phyloP scores from a whole-genome alignment of 2,113 vertebrate species.

The Phodopus roborovskii region DNA sequence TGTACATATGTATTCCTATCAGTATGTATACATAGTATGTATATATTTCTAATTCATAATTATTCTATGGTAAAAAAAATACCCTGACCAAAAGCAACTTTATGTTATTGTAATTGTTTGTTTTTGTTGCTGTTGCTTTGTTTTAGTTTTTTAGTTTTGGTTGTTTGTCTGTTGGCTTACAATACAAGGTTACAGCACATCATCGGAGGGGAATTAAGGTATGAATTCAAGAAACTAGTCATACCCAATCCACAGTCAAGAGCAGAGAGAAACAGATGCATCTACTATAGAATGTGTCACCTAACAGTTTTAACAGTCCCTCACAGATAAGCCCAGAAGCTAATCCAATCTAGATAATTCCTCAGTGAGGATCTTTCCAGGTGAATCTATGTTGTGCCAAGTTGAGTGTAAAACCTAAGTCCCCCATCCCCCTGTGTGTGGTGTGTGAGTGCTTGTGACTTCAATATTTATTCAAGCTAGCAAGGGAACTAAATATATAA shows the following conservation, averaged over 20 bases:
- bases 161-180: not conserved
- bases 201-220: too few species aligned
- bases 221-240: not conserved
- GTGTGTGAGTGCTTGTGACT: not conserved
- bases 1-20: not conserved
- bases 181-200: not conserved
- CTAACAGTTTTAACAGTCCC: not conserved
- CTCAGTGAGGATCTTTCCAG: not conserved
- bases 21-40: not conserved
- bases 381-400: not conserved
- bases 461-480: too few species aligned
- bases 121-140: not conserved
- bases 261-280: not conserved
- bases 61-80: not conserved
- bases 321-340: not conserved
- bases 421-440: too few species aligned
- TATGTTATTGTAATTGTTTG: not conserved
- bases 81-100: not conserved
- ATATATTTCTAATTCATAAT: not conserved
- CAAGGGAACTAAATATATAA: not conserved
- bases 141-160: not conserved
- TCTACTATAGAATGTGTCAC: too few species aligned
- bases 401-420: not conserved
- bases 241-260: too few species aligned
- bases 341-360: not conserved